Evolutionary conservation across 2,888 invertebrate genomes (phyloP).

Genomic region (Exocentrus adspersus): DNA sequence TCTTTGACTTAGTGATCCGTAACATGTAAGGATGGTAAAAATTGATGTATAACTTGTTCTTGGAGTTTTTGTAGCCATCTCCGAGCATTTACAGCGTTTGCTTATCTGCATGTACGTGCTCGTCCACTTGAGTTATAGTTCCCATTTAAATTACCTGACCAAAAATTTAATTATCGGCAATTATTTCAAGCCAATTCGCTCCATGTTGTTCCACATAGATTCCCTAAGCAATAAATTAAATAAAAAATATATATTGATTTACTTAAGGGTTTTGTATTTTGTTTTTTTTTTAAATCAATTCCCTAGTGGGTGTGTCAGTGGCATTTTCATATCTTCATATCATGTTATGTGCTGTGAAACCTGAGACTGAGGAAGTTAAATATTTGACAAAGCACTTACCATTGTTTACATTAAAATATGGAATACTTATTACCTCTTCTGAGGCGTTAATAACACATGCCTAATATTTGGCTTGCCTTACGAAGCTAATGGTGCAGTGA

Average conservation of each 20-base stretch:
- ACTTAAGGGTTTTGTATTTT: too few species aligned
- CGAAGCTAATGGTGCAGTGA: too few species aligned
- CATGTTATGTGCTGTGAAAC: not conserved
- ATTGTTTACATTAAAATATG: not conserved
- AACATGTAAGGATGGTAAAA: constrained; percentile 47
- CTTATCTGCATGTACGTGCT: constrained; percentile 10
- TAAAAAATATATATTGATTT: too few species aligned
- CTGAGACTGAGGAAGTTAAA: not conserved
- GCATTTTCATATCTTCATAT: not conserved
- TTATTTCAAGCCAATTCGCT: not conserved
- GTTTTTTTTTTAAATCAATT: too few species aligned
- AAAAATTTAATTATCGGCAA: not conserved
- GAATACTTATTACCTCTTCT: not conserved
- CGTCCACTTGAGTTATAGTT: constrained; percentile 1
- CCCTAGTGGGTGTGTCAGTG: not conserved
- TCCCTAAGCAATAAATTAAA: too few species aligned
- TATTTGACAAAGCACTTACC: not conserved
- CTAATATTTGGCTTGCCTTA: not conserved
- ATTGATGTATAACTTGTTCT: constrained; percentile 43
- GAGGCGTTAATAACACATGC: not conserved
- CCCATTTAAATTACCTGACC: not conserved
- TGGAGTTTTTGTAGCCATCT: constrained; percentile 29
- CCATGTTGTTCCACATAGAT: not conserved
- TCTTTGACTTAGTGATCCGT: constrained; percentile 58
- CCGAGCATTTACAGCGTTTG: constrained; percentile 4